These are phyloP conservation scores for Idaea straminata DNA, from an alignment of 2,888 invertebrate genomes.

Conservation along the genomic window DNA sequence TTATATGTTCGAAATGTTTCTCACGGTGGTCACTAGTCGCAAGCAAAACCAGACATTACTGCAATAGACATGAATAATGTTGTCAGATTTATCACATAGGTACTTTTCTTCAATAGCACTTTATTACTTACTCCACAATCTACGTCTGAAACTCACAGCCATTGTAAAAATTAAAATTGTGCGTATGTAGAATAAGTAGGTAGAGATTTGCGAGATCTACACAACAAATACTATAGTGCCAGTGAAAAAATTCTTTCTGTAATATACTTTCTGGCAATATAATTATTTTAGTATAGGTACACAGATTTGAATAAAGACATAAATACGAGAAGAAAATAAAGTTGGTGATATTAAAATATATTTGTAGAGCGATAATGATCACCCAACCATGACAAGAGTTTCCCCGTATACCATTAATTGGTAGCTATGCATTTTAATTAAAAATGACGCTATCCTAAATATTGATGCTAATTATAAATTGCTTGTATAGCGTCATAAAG, in stretches of 20 bases:
- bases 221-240: too few relatives aligned
- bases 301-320: not conserved
- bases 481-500: constrained; percentile 13
- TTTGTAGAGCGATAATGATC: constrained; percentile 25
- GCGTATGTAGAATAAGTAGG: not conserved
- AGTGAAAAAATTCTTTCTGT: too few relatives aligned
- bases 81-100: constrained; percentile 21
- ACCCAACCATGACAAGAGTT: constrained; percentile 20
- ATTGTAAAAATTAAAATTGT: too few relatives aligned
- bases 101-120: constrained; percentile 31
- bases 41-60: constrained; percentile 45
- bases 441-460: constrained; percentile 13
- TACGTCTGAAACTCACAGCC: too few relatives aligned
- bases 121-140: constrained; percentile 7
- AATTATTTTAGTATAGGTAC: not conserved
- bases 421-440: constrained; percentile 10
- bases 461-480: constrained; percentile 15
- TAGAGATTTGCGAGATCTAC: not conserved
- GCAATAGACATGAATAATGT: constrained; percentile 33
- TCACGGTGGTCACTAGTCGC: constrained; percentile 63
- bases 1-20: constrained; percentile 65
- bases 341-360: constrained; percentile 33
- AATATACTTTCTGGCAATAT: not conserved
- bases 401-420: constrained; percentile 16
- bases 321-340: not conserved